These are phyloP conservation scores for Eupithecia centaureata DNA, from an alignment of 2,888 invertebrate species.

Conservation along the genomic window DNA sequence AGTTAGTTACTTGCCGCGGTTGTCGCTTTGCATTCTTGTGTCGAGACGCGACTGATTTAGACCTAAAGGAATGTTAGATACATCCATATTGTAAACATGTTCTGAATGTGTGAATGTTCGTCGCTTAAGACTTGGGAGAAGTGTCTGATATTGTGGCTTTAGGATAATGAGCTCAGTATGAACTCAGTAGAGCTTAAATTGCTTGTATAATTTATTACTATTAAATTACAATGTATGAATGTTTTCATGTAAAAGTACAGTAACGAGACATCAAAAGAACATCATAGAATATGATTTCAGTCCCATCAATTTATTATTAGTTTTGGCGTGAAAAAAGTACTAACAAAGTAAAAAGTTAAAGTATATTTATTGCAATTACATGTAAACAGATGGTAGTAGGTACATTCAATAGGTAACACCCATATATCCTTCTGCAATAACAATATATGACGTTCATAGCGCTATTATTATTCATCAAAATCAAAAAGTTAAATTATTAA, in stretches of 20 bases:
- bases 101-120: conserved; percentile 10
- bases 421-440: too few species aligned
- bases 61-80: conserved; percentile 44
- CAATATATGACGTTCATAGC: too few species aligned
- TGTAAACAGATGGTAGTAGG: too few species aligned
- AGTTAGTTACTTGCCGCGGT: background rate
- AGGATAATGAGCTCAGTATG: background rate
- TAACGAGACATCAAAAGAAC: background rate
- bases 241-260: background rate
- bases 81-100: conserved; percentile 16
- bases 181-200: background rate
- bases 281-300: background rate
- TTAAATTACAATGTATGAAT: too few species aligned
- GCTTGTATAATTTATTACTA: too few species aligned
- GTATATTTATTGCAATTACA: too few species aligned
- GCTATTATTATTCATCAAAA: too few species aligned
- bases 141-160: background rate
- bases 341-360: too few species aligned
- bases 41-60: conserved; percentile 51
- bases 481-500: too few species aligned
- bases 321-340: background rate
- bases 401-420: too few species aligned
- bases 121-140: background rate
- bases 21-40: conserved; percentile 49
- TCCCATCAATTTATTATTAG: background rate